A percentile compares a stretch with the other conserved stretches of the same genome.
Conservation (phyloP, 2,797 vertebrate genomes). For the Myotis pilosus region DNA sequence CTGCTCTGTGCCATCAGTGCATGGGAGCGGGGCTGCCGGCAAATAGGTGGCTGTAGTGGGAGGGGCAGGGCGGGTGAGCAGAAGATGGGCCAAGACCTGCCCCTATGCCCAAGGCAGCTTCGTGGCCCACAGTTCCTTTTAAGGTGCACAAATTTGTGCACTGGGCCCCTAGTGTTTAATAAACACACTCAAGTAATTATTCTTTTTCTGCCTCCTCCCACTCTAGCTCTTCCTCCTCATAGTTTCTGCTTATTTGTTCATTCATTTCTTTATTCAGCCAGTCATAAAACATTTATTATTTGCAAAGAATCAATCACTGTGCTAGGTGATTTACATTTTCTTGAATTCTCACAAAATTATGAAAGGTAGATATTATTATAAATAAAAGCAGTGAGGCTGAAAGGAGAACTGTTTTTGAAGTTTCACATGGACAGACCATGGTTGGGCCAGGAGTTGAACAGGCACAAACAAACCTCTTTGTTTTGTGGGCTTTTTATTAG, state of each 20-base stretch:
- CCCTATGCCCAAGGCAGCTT: too few relatives aligned
- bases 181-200: background rate
- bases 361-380: background rate
- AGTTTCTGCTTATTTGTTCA: background rate
- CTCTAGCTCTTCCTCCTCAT: background rate
- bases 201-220: background rate
- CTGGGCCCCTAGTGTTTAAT: background rate
- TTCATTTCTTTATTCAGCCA: background rate
- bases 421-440: background rate
- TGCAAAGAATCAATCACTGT: background rate
- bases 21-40: too few relatives aligned
- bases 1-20: too few relatives aligned
- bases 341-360: background rate
- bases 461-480: background rate
- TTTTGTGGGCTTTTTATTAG: background rate
- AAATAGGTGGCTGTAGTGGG: too few relatives aligned
- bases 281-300: background rate
- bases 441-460: background rate
- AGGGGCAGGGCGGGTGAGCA: too few relatives aligned
- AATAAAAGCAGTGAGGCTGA: background rate
- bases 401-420: background rate
- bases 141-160: too few relatives aligned
- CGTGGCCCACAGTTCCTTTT: too few relatives aligned
- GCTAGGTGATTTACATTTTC: background rate
- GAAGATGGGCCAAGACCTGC: too few relatives aligned